phyloP scores from a whole-genome alignment of 2,888 invertebrate genomes.

The Oxytorus armatus region DNA sequence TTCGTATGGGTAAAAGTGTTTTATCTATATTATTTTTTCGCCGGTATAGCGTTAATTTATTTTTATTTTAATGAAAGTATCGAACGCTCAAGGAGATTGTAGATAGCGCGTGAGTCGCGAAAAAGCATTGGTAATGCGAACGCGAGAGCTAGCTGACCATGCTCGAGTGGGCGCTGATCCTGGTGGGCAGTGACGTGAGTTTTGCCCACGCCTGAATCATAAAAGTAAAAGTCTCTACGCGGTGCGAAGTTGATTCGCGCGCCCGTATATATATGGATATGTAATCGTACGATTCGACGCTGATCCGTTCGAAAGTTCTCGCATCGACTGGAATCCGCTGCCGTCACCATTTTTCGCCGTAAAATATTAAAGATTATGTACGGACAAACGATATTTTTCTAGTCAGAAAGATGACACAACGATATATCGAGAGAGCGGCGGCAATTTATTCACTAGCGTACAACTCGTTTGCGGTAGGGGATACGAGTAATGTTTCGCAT shows the following conservation, averaged over 20 bases:
- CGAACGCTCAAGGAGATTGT: slow-evolving; percentile 55
- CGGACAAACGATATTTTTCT: slow-evolving; percentile 21
- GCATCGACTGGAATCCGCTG: slow-evolving; percentile 4
- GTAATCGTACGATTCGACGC: slow-evolving; percentile 48
- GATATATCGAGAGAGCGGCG: neutral
- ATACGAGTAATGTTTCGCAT: neutral
- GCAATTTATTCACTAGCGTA: neutral
- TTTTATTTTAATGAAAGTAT: slow-evolving; percentile 62
- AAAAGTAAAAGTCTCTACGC: slow-evolving; percentile 78
- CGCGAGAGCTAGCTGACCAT: slow-evolving; percentile 62
- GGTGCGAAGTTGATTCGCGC: slow-evolving; percentile 67
- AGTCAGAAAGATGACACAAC: neutral
- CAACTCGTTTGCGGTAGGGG: neutral
- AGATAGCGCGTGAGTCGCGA: slow-evolving; percentile 51
- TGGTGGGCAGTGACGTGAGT: slow-evolving; percentile 76
- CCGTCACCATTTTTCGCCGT: slow-evolving; percentile 14
- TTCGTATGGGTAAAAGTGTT: neutral
- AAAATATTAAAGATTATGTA: slow-evolving; percentile 22
- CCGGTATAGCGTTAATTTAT: slow-evolving; percentile 10
- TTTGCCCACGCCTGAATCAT: slow-evolving; percentile 76
- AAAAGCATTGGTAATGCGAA: slow-evolving; percentile 62
- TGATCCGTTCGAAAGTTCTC: slow-evolving; percentile 43
- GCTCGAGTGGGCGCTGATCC: slow-evolving; percentile 75
- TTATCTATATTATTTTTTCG: slow-evolving; percentile 17
- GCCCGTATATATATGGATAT: slow-evolving; percentile 26